These are phyloP conservation scores for Eurytemora carolleeae DNA, from an alignment of 1,140 invertebrate species.

Conservation along the genomic window DNA sequence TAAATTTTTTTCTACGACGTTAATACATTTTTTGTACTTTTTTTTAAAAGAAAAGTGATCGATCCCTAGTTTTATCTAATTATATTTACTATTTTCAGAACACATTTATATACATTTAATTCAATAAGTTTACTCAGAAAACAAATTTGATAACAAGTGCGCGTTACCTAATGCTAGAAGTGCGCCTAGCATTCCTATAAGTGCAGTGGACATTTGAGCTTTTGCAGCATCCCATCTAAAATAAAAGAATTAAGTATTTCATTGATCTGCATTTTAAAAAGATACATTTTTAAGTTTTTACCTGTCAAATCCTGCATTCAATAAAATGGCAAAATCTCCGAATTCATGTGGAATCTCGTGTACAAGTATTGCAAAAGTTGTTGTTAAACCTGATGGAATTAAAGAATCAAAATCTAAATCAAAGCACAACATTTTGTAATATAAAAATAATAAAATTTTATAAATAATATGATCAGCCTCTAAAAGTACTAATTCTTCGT, in stretches of 20 bases:
- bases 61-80: too few species aligned
- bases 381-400: constrained; percentile 48
- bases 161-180: constrained; percentile 61
- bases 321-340: constrained; percentile 89
- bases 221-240: constrained; percentile 72
- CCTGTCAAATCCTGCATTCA: constrained; percentile 33
- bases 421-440: too few species aligned
- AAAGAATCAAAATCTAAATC: not conserved
- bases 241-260: too few species aligned
- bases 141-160: too few species aligned
- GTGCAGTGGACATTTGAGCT: constrained; percentile 70
- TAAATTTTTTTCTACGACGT: too few species aligned
- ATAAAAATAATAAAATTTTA: not conserved
- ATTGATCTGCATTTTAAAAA: too few species aligned
- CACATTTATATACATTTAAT: too few species aligned
- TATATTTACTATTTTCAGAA: too few species aligned
- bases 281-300: too few species aligned
- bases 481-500: constrained; percentile 38
- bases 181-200: constrained; percentile 64
- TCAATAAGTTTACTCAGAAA: too few species aligned
- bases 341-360: constrained; percentile 97
- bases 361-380: constrained; percentile 76
- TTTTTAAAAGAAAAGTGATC: too few species aligned
- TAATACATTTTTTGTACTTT: too few species aligned
- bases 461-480: not conserved